Percentiles rank a stretch among this genome's conserved stretches.
Evolutionary conservation across 2,113 vertebrate species (phyloP).

Genomic region (Garra rufa): DNA sequence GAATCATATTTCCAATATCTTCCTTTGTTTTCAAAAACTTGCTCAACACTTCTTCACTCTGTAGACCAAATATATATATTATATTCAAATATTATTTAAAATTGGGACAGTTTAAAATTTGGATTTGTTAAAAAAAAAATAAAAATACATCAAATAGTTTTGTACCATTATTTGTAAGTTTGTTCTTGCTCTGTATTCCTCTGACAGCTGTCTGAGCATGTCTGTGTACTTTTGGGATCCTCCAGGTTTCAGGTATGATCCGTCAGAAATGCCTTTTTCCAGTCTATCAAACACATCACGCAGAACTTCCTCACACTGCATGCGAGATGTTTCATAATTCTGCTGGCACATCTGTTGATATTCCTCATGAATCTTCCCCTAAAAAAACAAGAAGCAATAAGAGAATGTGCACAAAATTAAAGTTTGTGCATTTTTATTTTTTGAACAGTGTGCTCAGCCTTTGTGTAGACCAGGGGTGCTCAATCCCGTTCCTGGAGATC

Average conservation of each 20-base stretch:
- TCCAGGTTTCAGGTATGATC: slow-evolving; percentile 50
- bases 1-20: slow-evolving; percentile 40
- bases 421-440: too few relatives aligned
- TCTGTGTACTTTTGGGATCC: slow-evolving; percentile 46
- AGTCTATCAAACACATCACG: slow-evolving; percentile 39
- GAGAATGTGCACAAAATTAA: too few relatives aligned
- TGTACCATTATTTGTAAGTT: slow-evolving; percentile 50
- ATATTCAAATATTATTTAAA: not conserved
- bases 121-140: too few relatives aligned
- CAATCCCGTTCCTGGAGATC: too few relatives aligned
- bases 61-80: not conserved
- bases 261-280: slow-evolving; percentile 32
- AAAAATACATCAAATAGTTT: too few relatives aligned
- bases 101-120: too few relatives aligned
- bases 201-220: not conserved
- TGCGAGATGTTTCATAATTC: slow-evolving; percentile 44
- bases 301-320: slow-evolving; percentile 24
- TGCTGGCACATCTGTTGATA: slow-evolving; percentile 46
- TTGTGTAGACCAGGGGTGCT: too few relatives aligned
- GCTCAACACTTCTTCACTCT: slow-evolving; percentile 54
- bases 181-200: slow-evolving; percentile 40
- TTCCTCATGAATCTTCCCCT: slow-evolving; percentile 37
- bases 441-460: too few relatives aligned
- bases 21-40: slow-evolving; percentile 49
- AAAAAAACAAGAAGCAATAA: not conserved